A percentile compares a stretch with the other conserved stretches of the same genome.
Conservation (phyloP, 2,113 vertebrate species). For the Pluvianellus socialis region DNA sequence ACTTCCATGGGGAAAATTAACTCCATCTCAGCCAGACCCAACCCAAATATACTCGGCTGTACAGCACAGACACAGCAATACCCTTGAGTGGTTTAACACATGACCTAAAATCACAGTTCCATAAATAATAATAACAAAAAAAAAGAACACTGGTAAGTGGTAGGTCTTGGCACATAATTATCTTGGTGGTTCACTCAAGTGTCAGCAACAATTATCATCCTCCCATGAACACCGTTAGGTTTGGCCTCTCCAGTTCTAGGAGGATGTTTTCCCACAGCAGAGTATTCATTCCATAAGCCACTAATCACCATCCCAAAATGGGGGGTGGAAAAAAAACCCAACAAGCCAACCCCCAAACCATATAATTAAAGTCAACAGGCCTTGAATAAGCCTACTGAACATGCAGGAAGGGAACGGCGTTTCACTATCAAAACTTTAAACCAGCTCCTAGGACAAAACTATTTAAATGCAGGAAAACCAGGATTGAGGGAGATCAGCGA, state of each 20-base stretch:
- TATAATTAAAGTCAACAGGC: not conserved
- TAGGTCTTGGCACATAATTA: not conserved
- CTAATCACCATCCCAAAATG: not conserved
- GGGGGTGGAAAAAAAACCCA: no score
- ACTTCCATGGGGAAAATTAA: not conserved
- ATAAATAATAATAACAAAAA: not conserved
- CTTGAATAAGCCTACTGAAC: not conserved
- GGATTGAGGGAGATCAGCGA: not conserved
- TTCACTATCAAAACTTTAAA: not conserved
- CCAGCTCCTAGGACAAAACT: not conserved
- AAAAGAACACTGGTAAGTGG: not conserved
- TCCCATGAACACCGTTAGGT: not conserved
- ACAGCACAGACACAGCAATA: not conserved
- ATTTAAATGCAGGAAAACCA: not conserved
- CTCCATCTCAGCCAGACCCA: not conserved
- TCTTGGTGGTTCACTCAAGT: not conserved
- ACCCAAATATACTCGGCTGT: not conserved
- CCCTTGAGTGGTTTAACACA: not conserved
- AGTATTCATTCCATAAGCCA: not conserved
- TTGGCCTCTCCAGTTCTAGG: not conserved
- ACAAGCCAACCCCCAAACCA: not conserved
- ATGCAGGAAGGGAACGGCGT: not conserved
- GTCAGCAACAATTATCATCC: not conserved
- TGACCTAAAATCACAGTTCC: not conserved
- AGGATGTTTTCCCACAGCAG: not conserved